These are phyloP conservation scores for Falco concolor DNA, from an alignment of 2,797 vertebrate species.

Conservation along the genomic window DNA sequence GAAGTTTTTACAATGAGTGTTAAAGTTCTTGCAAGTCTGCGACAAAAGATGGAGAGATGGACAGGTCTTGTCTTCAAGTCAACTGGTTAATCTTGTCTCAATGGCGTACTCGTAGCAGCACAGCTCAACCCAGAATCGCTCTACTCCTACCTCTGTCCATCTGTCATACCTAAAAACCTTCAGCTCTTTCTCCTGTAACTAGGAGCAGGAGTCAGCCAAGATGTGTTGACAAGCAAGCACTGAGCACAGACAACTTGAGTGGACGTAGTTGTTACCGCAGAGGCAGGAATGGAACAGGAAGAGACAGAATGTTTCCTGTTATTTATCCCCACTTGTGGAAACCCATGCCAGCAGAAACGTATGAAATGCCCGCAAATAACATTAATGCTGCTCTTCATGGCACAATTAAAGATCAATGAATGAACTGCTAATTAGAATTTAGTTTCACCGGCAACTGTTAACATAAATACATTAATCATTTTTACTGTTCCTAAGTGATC, in stretches of 20 bases:
- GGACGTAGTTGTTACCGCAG: neutral
- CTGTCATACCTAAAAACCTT: neutral
- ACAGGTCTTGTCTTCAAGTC: neutral
- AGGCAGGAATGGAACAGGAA: neutral
- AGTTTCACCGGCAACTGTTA: neutral
- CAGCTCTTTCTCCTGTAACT: neutral
- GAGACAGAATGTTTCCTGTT: neutral
- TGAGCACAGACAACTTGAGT: neutral
- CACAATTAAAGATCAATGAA: neutral
- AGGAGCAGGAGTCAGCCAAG: neutral
- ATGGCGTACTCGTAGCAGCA: fast-evolving
- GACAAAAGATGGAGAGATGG: neutral
- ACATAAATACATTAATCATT: neutral
- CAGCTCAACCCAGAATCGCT: neutral
- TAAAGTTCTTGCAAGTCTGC: neutral
- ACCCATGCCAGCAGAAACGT: neutral
- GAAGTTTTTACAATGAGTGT: fast-evolving
- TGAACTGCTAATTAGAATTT: neutral
- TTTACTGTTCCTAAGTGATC: neutral
- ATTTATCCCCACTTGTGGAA: neutral
- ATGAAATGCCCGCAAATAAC: neutral
- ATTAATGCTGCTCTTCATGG: neutral
- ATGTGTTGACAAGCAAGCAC: neutral
- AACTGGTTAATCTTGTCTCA: neutral
- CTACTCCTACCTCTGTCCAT: neutral